Conservation (phyloP, 2,797 vertebrate genomes). For the Aeoliscus strigatus region DNA sequence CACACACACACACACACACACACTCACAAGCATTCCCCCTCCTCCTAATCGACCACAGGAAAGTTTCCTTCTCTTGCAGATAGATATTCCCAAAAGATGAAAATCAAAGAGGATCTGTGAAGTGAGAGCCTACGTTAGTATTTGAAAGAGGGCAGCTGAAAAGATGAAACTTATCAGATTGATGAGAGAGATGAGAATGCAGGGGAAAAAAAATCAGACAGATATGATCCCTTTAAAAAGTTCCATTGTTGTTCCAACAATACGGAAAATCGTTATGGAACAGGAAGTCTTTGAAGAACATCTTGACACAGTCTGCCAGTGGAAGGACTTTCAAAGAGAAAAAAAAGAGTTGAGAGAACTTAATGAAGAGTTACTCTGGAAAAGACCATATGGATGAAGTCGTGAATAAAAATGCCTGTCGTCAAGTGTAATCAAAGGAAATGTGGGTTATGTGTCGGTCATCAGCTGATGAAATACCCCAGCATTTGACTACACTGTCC, state of each 20-base stretch:
- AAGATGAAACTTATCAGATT: slow-evolving; percentile 53
- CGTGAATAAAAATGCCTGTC: slow-evolving; percentile 6
- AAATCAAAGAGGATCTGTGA: slow-evolving; percentile 25
- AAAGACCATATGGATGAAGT: slow-evolving; percentile 12
- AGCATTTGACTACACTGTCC: too few species aligned
- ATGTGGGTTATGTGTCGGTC: too few species aligned
- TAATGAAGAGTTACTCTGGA: slow-evolving; percentile 17
- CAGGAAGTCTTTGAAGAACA: slow-evolving; percentile 29
- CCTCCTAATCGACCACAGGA: slow-evolving; percentile 22
- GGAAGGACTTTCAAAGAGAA: slow-evolving; percentile 21
- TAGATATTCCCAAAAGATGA: slow-evolving; percentile 28
- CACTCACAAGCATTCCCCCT: slow-evolving; percentile 30
- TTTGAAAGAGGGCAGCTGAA: slow-evolving; percentile 26
- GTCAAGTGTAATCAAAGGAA: too few species aligned
- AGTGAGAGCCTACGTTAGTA: slow-evolving; percentile 22
- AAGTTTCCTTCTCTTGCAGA: slow-evolving; percentile 5
- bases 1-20: slow-evolving; percentile 26
- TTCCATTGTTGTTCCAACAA: slow-evolving; percentile 36
- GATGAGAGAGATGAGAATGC: slow-evolving; percentile 35
- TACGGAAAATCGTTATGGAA: slow-evolving; percentile 28
- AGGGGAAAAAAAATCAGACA: slow-evolving; percentile 23
- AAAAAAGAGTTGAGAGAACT: slow-evolving; percentile 31
- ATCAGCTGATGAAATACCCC: too few species aligned
- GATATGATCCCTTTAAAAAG: slow-evolving; percentile 31
- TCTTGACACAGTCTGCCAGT: too few species aligned